phyloP scores from a whole-genome alignment of 2,113 vertebrate genomes.

The Aythya baeri region DNA sequence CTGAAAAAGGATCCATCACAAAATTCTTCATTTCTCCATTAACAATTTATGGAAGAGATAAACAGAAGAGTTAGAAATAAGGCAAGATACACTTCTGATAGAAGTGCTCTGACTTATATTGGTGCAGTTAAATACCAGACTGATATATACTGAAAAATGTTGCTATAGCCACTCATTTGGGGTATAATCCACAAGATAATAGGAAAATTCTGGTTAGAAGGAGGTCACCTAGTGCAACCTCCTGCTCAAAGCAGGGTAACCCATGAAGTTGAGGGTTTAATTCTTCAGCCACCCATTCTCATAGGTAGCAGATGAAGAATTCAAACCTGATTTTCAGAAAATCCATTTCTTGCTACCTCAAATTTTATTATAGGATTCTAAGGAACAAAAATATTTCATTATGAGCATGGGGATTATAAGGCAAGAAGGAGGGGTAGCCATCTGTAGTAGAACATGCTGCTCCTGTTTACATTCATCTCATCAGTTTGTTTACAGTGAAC shows the following conservation, averaged over 20 bases:
- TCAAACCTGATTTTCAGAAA: neutral
- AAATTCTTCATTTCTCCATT: neutral
- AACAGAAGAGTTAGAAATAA: neutral
- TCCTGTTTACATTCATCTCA: slow-evolving; percentile 59
- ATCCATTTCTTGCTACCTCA: neutral
- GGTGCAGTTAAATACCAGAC: neutral
- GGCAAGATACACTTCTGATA: neutral
- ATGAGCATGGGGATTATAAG: slow-evolving; percentile 16
- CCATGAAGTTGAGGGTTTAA: neutral
- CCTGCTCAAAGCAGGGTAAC: neutral
- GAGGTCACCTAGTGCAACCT: neutral
- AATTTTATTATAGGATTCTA: slow-evolving; percentile 22
- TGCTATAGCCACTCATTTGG: neutral
- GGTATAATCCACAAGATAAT: neutral
- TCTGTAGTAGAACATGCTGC: slow-evolving; percentile 52
- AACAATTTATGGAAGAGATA: neutral
- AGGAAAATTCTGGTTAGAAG: neutral
- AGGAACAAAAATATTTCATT: slow-evolving; percentile 28
- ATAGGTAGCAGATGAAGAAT: neutral
- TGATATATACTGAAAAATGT: neutral
- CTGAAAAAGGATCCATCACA: neutral
- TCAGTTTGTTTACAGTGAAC: slow-evolving; percentile 70
- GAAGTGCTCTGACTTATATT: neutral
- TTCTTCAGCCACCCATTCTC: neutral
- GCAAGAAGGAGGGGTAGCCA: slow-evolving; percentile 40